A percentile compares a stretch with the other conserved stretches of the same genome.
phyloP scores from a whole-genome alignment of 2,113 vertebrate species.

The Guaruba guarouba region DNA sequence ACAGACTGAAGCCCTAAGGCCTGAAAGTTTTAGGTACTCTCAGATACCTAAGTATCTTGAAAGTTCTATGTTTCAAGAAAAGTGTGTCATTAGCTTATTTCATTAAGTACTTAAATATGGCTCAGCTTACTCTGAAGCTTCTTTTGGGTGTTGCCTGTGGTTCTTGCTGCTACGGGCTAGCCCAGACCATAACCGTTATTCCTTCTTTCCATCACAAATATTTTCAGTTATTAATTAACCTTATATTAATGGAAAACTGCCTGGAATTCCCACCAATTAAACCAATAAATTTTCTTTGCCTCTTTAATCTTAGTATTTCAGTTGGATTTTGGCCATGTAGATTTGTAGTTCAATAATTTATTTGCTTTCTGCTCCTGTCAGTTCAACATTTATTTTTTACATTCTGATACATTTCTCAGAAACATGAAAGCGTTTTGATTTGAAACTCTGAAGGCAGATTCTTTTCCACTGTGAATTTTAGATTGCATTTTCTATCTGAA shows the following conservation, averaged over 20 bases:
- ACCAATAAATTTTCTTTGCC: neutral
- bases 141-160: neutral
- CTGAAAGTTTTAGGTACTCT: neutral
- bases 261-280: neutral
- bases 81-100: neutral
- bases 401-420: constrained; percentile 6
- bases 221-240: neutral
- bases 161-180: neutral
- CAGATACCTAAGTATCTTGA: neutral
- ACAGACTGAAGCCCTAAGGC: neutral
- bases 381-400: neutral
- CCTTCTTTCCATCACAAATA: neutral
- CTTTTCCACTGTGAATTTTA: neutral
- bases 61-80: neutral
- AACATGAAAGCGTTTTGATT: neutral
- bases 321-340: neutral
- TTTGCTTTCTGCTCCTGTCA: constrained; percentile 6
- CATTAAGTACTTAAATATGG: neutral
- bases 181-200: neutral
- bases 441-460: neutral
- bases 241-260: neutral
- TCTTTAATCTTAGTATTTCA: neutral
- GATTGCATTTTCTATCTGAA: neutral
- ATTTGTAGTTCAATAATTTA: neutral
- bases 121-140: neutral